Conservation (phyloP, 2,113 vertebrate species). For the Columba janthina region DNA sequence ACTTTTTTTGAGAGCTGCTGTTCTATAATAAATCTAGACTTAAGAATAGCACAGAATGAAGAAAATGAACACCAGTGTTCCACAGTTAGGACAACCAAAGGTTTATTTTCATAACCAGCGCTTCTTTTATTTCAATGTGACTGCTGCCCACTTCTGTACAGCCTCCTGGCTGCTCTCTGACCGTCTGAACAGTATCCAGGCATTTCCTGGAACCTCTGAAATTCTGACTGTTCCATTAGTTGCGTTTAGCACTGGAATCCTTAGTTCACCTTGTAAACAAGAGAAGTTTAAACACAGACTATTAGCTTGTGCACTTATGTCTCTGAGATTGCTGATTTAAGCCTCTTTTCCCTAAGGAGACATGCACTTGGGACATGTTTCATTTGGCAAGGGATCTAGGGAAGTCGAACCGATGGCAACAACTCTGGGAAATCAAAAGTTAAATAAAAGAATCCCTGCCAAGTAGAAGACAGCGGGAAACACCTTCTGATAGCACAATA, state of each 20-base stretch:
- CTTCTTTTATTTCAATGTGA: background rate
- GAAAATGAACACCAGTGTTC: background rate
- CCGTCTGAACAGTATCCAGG: background rate
- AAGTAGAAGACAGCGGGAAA: background rate
- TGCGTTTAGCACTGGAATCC: background rate
- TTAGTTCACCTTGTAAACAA: background rate
- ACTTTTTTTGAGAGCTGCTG: background rate
- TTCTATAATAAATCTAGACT: background rate
- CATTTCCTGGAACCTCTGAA: background rate
- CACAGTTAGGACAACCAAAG: fast-evolving
- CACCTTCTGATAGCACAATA: background rate
- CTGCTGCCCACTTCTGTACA: background rate
- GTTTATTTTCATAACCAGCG: background rate
- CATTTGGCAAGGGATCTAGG: background rate
- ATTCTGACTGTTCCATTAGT: background rate
- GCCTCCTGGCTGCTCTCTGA: background rate
- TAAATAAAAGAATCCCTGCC: background rate
- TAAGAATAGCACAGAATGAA: background rate
- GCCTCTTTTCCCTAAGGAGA: background rate
- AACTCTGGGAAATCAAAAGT: background rate
- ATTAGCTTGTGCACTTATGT: background rate
- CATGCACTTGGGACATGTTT: fast-evolving
- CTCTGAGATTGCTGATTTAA: background rate
- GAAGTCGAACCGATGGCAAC: background rate
- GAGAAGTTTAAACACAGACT: background rate